Evolutionary conservation across 30 jellyfish, hydroid and myxozoan genomes (phyloP).

Genomic region (Turritopsis dohrnii): DNA sequence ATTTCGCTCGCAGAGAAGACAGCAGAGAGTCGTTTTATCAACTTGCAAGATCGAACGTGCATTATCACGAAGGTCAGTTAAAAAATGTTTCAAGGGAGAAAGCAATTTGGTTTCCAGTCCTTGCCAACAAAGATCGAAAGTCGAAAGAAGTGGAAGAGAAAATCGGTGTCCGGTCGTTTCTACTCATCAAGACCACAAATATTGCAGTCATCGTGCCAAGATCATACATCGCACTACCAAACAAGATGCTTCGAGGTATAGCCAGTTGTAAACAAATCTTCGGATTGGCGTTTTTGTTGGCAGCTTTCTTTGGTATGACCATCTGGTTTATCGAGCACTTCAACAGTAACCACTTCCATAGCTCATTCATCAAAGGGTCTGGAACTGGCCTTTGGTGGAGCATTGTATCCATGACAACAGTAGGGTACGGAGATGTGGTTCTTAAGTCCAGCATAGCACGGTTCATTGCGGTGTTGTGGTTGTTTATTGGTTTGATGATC

Average conservation of each 20-base stretch:
- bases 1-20: not conserved
- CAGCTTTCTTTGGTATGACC: not conserved
- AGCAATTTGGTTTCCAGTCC: slow-evolving; percentile 5
- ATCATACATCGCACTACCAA: slow-evolving; percentile 1
- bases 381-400: slow-evolving; percentile 34
- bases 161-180: not conserved
- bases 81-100: not conserved
- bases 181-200: not conserved
- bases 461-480: slow-evolving; percentile 14
- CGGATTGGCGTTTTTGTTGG: not conserved
- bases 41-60: not conserved
- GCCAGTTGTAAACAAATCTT: not conserved
- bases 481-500: slow-evolving; percentile 1
- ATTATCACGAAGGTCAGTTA: not conserved
- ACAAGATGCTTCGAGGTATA: slow-evolving; percentile 9
- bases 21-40: not conserved
- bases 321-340: slow-evolving; percentile 12
- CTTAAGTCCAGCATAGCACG: slow-evolving; percentile 1
- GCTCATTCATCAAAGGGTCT: slow-evolving; percentile 1
- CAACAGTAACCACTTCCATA: not conserved
- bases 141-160: not conserved
- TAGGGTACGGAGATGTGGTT: slow-evolving; percentile 14
- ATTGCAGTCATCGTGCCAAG: slow-evolving; percentile 23
- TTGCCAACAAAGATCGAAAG: not conserved
- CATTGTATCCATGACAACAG: slow-evolving; percentile 29